Evolutionary conservation across 2,888 invertebrate species (phyloP).

Genomic region (Danaus chrysippus): DNA sequence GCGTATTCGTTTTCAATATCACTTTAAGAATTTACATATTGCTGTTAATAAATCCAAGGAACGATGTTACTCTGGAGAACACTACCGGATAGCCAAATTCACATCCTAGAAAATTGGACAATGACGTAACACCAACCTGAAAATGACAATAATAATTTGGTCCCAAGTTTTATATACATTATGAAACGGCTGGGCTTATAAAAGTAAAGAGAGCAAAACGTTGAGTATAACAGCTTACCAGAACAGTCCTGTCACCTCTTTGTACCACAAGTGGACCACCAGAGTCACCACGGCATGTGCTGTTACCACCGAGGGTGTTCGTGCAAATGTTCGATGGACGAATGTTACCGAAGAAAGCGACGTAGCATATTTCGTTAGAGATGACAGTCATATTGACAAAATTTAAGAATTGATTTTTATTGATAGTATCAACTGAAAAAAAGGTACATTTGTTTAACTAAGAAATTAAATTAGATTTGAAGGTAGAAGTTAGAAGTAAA

Average conservation of each 20-base stretch:
- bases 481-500: neutral
- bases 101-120: conserved; percentile 47
- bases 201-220: neutral
- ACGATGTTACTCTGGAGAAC: conserved; percentile 47
- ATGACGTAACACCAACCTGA: conserved; percentile 46
- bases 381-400: conserved; percentile 44
- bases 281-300: conserved; percentile 40
- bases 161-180: too few species aligned
- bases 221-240: conserved; percentile 39
- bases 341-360: conserved; percentile 40
- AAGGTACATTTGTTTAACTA: neutral
- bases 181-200: too few species aligned
- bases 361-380: conserved; percentile 39
- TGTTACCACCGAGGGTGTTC: conserved; percentile 29
- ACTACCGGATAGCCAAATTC: conserved; percentile 43
- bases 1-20: too few species aligned
- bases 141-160: too few species aligned
- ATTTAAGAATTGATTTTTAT: conserved; percentile 36
- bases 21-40: conserved; percentile 34
- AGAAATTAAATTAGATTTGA: neutral
- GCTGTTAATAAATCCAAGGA: conserved; percentile 40
- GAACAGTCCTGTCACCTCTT: conserved; percentile 33
- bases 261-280: conserved; percentile 35
- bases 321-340: conserved; percentile 35
- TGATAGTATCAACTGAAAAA: conserved; percentile 30